Conservation (phyloP, 2,888 invertebrate species). For the Allophyes oxyacanthae region DNA sequence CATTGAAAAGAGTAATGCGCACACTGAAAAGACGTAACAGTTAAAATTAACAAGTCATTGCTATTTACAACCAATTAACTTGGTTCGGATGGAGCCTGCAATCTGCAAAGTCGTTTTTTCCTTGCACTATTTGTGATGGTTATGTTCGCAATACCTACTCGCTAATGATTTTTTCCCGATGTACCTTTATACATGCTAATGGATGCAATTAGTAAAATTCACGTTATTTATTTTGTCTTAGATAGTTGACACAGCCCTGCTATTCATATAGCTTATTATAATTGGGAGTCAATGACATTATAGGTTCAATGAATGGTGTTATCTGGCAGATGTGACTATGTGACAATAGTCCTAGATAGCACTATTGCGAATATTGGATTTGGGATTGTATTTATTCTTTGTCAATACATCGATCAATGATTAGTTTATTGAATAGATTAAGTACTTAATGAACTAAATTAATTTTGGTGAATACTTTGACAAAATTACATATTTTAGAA, state of each 20-base stretch:
- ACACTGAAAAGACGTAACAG: too few species aligned
- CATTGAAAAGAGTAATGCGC: too few species aligned
- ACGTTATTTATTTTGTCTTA: slow-evolving; percentile 17
- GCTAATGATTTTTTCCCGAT: too few species aligned
- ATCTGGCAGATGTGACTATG: slow-evolving; percentile 5
- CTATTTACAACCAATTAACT: too few species aligned
- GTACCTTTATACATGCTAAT: background rate
- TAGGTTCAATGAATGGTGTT: slow-evolving; percentile 14
- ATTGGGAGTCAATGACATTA: slow-evolving; percentile 34
- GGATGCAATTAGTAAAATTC: slow-evolving; percentile 13
- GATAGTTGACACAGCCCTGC: slow-evolving; percentile 13
- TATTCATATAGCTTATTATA: background rate
- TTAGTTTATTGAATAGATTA: background rate
- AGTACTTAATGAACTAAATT: background rate
- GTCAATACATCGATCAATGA: background rate
- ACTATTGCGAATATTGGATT: slow-evolving; percentile 2
- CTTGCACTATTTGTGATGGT: too few species aligned
- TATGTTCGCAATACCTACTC: too few species aligned
- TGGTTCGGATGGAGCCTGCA: too few species aligned
- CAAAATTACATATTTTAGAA: too few species aligned
- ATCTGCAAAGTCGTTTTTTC: too few species aligned
- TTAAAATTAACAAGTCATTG: too few species aligned
- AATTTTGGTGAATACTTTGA: too few species aligned
- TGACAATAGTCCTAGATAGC: background rate
- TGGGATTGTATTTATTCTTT: background rate